Evolutionary conservation across 2,888 invertebrate species (phyloP), one percentile per base, ranked within the genome.

Genomic region (Archaeoteleia sp.): DNA sequence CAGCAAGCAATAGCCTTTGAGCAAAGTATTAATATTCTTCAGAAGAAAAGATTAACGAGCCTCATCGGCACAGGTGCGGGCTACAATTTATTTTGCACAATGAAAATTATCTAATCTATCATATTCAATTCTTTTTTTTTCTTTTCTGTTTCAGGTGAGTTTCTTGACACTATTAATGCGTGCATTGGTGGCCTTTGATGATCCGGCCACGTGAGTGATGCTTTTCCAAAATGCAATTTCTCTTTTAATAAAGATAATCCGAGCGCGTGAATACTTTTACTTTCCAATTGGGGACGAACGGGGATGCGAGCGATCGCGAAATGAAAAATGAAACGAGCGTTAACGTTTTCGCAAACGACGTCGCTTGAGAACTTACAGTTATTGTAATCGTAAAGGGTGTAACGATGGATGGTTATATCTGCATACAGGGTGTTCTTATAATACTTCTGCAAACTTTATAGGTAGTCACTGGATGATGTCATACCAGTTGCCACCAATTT

Each of bases 141-240:
- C 42, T 73, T 43, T 67, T 76, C 42, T 73, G 71, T 76, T 75
- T 61, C 74, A 74, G 74, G 74, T 76, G 71, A 76, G 76, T 74
- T 57, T 42, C 49, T 51, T 54, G 61, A 66, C 58, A 9, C 40
- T 32, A 34, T 23, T 43, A 48, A 37, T 49, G 14, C 54, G 48
- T 51, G 54, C 48, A 32, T 34, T 35, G 57, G 30, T 43, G 48
- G 29, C 42, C 29, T 54, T 40, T 55, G 63, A 57, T 49, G 63
- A 55, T 17, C 35, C 7, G 17, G 15, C 34, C 35, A 34, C 46
- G 66, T 66, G 48, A 66, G 66, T 66, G 66, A 66, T 58, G 49
- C 53, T 53, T 34, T 15, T 17, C 27, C 48, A 45, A 45, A 40
- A 53, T 40, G 53, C 40, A 37, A 57, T 57, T 65, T 65, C 51